These are phyloP conservation scores for Neolamprologus caudopunctatus DNA, from an alignment of 2,113 vertebrate genomes.

Conservation along the genomic window DNA sequence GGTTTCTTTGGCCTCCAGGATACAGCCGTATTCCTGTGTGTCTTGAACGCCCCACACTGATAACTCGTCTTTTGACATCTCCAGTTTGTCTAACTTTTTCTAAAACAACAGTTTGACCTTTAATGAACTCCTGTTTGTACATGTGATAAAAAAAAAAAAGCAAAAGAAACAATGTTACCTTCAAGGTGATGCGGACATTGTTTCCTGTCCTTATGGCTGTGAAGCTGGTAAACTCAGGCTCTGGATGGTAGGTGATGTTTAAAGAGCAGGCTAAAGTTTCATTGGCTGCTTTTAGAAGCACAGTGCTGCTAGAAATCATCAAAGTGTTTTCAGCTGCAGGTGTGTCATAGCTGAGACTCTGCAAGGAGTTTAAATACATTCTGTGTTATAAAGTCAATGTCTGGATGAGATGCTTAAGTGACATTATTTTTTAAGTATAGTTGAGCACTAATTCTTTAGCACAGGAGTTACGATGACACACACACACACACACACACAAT, in stretches of 20 bases:
- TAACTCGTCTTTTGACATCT: conserved; percentile 73
- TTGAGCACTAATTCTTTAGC: not conserved
- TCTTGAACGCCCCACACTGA: conserved; percentile 55
- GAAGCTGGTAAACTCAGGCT: conserved; percentile 65
- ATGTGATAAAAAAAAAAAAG: not conserved
- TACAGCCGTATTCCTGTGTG: conserved; percentile 54
- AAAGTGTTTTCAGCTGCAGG: not conserved
- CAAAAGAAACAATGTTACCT: conserved; percentile 29
- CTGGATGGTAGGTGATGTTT: conserved; percentile 28
- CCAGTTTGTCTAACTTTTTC: conserved; percentile 82
- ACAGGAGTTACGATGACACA: not conserved
- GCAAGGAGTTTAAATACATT: conserved; percentile 30
- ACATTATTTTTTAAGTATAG: not conserved
- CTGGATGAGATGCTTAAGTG: not conserved
- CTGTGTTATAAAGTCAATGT: not conserved
- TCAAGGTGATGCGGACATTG: conserved; percentile 28
- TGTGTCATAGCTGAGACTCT: not conserved
- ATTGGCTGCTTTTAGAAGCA: not conserved
- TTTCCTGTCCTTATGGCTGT: not conserved
- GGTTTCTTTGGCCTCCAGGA: conserved; percentile 57
- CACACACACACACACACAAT: not conserved
- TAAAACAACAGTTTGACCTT: conserved; percentile 39
- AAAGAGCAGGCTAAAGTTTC: not conserved
- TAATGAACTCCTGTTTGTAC: not conserved
- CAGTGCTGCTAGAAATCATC: not conserved